These are phyloP conservation scores for Pedionomus torquatus DNA, from an alignment of 2,113 vertebrate species.

Conservation along the genomic window DNA sequence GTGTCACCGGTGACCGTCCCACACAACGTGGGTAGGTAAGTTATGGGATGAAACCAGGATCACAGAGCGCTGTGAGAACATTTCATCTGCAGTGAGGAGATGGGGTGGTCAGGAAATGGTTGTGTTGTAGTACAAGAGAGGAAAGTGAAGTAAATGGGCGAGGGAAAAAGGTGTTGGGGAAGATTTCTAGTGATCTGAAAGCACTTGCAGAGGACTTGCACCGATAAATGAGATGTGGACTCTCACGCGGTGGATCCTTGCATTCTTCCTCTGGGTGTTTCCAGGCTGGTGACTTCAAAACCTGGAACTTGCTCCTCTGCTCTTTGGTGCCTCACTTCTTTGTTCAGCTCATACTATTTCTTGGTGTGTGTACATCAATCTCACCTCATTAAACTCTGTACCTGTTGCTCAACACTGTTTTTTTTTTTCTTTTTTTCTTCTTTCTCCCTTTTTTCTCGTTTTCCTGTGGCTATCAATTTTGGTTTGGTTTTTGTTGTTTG, in stretches of 20 bases:
- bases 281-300: neutral
- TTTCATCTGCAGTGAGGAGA: neutral
- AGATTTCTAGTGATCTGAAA: neutral
- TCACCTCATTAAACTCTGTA: neutral
- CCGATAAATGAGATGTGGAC: neutral
- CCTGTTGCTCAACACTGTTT: neutral
- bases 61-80: accelerated
- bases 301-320: neutral
- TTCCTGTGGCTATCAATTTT: constrained; percentile 26
- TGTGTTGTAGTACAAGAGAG: neutral
- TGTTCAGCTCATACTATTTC: neutral
- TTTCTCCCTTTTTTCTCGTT: neutral
- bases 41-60: neutral
- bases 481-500: neutral
- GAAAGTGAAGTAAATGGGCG: neutral
- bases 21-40: neutral
- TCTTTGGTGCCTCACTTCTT: neutral
- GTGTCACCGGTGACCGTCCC: neutral
- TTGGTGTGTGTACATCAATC: neutral
- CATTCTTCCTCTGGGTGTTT: neutral
- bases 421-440: neutral
- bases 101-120: neutral
- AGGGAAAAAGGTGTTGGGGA: neutral
- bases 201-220: neutral
- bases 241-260: accelerated